Conservation (phyloP, 2,888 invertebrate species). For the Coelopa pilipes region DNA sequence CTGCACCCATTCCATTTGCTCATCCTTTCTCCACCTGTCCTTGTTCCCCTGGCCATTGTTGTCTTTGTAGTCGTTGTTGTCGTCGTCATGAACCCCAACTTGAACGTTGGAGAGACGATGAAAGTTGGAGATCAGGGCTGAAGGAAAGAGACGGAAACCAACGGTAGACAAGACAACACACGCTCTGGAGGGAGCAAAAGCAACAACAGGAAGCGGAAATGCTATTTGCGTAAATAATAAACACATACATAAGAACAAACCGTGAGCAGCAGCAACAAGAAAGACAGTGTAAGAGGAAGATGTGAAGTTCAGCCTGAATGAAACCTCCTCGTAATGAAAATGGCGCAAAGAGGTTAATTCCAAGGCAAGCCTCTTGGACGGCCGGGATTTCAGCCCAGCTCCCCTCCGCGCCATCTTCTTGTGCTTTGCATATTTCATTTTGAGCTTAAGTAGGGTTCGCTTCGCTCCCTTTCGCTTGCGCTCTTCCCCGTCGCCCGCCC, state of each 20-base stretch:
- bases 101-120: constrained; percentile 18
- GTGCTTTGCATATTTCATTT: too few species aligned
- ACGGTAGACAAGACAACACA: not conserved
- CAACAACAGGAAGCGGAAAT: constrained; percentile 20
- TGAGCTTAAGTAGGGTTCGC: too few species aligned
- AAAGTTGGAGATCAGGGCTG: constrained; percentile 3
- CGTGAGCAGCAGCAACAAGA: too few species aligned
- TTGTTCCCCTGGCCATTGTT: not conserved
- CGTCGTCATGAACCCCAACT: not conserved
- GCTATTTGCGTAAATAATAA: constrained; percentile 16
- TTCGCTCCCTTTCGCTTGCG: not conserved
- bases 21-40: not conserved
- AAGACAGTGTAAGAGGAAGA: not conserved
- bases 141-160: constrained; percentile 21
- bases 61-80: not conserved
- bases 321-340: constrained; percentile 8
- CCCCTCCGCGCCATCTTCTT: not conserved
- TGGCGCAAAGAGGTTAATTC: not conserved
- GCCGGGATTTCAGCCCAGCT: not conserved
- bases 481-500: not conserved
- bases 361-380: not conserved
- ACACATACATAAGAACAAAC: too few species aligned
- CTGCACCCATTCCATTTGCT: too few species aligned
- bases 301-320: constrained; percentile 6
- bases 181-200: not conserved